Evolutionary conservation across 2,797 vertebrate genomes (phyloP).

Genomic region (Buphagus erythrorhynchus): DNA sequence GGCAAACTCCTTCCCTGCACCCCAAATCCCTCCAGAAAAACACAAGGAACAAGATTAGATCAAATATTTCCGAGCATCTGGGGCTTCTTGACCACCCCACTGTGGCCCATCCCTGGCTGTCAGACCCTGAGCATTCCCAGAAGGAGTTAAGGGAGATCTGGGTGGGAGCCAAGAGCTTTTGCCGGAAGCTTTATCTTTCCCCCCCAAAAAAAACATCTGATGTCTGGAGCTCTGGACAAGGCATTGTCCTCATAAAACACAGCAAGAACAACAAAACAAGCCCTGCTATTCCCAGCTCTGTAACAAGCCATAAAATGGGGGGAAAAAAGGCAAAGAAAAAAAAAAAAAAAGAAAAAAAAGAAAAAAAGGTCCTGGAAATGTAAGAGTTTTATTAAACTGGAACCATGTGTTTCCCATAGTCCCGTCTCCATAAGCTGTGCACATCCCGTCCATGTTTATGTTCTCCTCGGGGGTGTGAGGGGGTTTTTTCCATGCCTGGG

Average conservation of each 20-base stretch:
- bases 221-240: constrained; percentile 22
- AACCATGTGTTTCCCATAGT: constrained; percentile 63
- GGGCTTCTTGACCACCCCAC: background rate
- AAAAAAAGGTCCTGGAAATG: background rate
- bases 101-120: background rate
- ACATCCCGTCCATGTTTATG: constrained; percentile 63
- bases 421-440: constrained; percentile 32
- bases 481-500: constrained; percentile 47
- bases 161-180: constrained; percentile 12
- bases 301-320: background rate
- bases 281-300: constrained; percentile 1
- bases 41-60: constrained; percentile 19
- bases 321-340: fast-evolving
- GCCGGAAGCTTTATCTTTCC: constrained; percentile 37
- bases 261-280: constrained; percentile 36
- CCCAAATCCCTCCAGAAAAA: background rate
- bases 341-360: background rate
- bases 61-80: constrained; percentile 4
- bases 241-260: constrained; percentile 45
- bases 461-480: constrained; percentile 56
- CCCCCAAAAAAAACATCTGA: background rate
- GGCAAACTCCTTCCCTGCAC: background rate
- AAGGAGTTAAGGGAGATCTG: constrained; percentile 24
- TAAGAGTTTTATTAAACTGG: constrained; percentile 37
- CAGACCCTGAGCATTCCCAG: constrained; percentile 31